phyloP scores from a whole-genome alignment of 2,113 vertebrate species.

The Melanotaenia duboulayi region DNA sequence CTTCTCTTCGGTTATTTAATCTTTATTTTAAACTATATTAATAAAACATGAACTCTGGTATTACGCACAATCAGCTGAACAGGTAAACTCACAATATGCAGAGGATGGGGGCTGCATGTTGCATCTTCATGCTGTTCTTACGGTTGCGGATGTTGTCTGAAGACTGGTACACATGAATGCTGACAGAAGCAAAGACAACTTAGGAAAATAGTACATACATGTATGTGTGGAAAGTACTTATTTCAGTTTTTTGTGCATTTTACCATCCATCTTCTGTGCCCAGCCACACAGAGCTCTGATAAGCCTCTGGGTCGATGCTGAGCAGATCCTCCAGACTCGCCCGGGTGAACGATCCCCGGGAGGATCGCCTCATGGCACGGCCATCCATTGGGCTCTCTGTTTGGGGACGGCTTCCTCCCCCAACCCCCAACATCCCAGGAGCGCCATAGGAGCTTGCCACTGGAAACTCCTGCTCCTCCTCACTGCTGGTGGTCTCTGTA shows the following conservation, averaged over 20 bases:
- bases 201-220: neutral
- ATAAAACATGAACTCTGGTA: neutral
- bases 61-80: neutral
- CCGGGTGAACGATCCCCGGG: slow-evolving; percentile 92
- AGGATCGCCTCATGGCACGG: slow-evolving; percentile 92
- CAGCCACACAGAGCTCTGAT: slow-evolving; percentile 98
- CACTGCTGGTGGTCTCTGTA: slow-evolving; percentile 94
- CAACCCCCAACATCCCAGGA: slow-evolving; percentile 54
- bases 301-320: slow-evolving; percentile 93
- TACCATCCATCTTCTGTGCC: slow-evolving; percentile 98
- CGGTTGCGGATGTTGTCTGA: slow-evolving; percentile 98
- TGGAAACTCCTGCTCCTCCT: slow-evolving; percentile 96
- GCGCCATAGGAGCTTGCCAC: slow-evolving; percentile 81
- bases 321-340: slow-evolving; percentile 96
- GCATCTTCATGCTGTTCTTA: slow-evolving; percentile 99
- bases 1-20: no score
- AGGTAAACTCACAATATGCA: slow-evolving; percentile 91
- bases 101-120: slow-evolving; percentile 91
- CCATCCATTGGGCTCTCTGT: slow-evolving; percentile 90
- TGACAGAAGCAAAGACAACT: slow-evolving; percentile 61
- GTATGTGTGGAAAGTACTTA: neutral
- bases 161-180: slow-evolving; percentile 98
- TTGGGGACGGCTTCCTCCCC: slow-evolving; percentile 69
- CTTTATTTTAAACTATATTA: neutral
- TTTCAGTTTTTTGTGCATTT: neutral